Evolutionary conservation across 2,797 vertebrate species (phyloP), one percentile per base, ranked within the genome.

Genomic region (Pitangus sulphuratus): DNA sequence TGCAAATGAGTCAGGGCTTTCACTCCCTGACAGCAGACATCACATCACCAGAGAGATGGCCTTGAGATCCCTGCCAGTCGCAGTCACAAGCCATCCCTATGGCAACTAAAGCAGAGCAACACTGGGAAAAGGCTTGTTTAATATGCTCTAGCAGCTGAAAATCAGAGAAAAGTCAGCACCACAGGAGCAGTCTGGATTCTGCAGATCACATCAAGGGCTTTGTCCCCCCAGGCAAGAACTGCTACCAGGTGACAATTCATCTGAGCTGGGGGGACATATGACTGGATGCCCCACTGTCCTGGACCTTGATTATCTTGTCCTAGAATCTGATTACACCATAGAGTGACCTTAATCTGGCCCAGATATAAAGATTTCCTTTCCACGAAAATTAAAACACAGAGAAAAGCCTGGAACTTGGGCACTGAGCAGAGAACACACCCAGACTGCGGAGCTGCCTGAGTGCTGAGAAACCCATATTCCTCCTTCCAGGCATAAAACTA

Each of bases 1-100:
- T 97, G 93, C 95, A 94, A 93, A 96, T 86, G 95, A 91, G 85
- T n/a, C 60, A 75, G 91, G 91, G 89, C 94, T 97, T 94, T 96
- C 89, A 95, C 37, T 94, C 62, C 44, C 70, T 94, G 92, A 96
- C 93, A 95, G 94, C 85, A 95, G 94, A 91, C 89, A 95, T 93
- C 94, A 94, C 95, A 95, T 96, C 93, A 95, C 96, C 96, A 57
- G 92, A 97, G 96, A 96, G 93, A 97, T 96, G 95, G 95, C 95
- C 96, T 93, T 86, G 91, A 96, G 95, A 91, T 91, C 94, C 91
- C 95, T 72, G 93, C 93, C 95, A 95, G 92, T 89, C 8, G 85
- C 95, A 93, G 91, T 72, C 95, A 84, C 95, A 84, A 92, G 84
- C 84, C 94, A 97, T 95, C 93, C 94, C 94, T 96, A 95, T 96